Evolutionary conservation across 2,797 vertebrate genomes (phyloP).

Genomic region (Catharus ustulatus): DNA sequence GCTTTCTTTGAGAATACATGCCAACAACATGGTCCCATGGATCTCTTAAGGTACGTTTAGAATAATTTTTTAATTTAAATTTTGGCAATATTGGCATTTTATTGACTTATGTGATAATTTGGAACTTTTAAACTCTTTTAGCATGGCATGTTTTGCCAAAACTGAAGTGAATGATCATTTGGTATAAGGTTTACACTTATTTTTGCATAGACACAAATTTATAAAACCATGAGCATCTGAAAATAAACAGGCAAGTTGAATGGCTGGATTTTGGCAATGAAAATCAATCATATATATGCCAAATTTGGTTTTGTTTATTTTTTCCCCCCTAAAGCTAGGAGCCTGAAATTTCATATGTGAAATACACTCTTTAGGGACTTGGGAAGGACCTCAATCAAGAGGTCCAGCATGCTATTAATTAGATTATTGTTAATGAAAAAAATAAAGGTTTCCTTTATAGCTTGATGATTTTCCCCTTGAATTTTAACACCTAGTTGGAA

Average conservation of each 20-base stretch:
- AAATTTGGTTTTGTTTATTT: not conserved
- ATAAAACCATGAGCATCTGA: not conserved
- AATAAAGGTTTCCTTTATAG: not conserved
- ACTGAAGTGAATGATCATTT: not conserved
- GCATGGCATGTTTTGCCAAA: not conserved
- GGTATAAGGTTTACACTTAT: not conserved
- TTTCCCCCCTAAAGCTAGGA: not conserved
- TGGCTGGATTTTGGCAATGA: not conserved
- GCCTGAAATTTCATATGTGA: not conserved
- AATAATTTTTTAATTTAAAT: not conserved
- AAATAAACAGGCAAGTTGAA: not conserved
- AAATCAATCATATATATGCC: not conserved
- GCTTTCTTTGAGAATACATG: conserved; percentile 85
- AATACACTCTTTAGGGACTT: not conserved
- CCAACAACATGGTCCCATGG: conserved; percentile 78
- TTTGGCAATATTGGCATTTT: not conserved
- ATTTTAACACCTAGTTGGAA: not conserved
- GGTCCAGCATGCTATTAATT: not conserved
- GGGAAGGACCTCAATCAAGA: not conserved
- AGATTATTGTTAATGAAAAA: not conserved
- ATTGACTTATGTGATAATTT: not conserved
- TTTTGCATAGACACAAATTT: not conserved
- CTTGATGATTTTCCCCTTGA: not conserved
- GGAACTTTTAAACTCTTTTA: not conserved
- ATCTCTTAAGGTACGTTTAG: conserved; percentile 84